phyloP scores from a whole-genome alignment of 2,113 vertebrate genomes.

The Onychostruthus taczanowskii region DNA sequence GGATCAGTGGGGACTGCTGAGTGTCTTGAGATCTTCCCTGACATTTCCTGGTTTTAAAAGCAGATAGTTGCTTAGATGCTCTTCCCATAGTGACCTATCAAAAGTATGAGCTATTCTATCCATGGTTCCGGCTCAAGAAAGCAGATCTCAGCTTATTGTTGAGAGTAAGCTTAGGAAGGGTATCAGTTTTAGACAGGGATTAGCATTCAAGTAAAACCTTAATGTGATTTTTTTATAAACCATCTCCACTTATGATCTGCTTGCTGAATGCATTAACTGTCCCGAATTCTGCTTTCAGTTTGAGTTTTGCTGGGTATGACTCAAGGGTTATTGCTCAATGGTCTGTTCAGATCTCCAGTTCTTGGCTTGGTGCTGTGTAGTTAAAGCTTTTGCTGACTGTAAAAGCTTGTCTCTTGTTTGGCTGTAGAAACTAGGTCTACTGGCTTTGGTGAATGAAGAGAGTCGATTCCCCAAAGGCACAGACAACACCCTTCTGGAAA shows the following conservation, averaged over 20 bases:
- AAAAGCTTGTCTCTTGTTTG: conserved; percentile 40
- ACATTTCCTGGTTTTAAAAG: background rate
- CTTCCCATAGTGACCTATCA: background rate
- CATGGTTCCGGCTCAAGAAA: background rate
- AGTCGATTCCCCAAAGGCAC: conserved; percentile 95
- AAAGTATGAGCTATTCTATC: background rate
- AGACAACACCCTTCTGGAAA: conserved; percentile 90
- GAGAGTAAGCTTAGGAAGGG: background rate
- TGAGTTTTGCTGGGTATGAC: background rate
- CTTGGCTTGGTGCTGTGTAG: background rate
- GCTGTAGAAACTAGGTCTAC: conserved; percentile 87
- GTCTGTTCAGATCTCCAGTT: background rate
- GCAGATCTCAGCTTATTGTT: background rate
- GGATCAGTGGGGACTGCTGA: background rate
- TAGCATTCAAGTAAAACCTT: background rate
- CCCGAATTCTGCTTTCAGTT: background rate
- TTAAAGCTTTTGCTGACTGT: conserved; percentile 19
- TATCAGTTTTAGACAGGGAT: background rate
- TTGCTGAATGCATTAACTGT: background rate
- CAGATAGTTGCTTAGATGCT: background rate
- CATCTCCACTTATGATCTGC: background rate
- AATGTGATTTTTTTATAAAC: background rate
- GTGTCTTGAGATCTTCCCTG: background rate
- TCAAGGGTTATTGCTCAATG: background rate
- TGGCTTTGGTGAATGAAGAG: conserved; percentile 92